Base-by-base conservation (phyloP, 2,797 vertebrate species). In the Sebastes alutus region DNA sequence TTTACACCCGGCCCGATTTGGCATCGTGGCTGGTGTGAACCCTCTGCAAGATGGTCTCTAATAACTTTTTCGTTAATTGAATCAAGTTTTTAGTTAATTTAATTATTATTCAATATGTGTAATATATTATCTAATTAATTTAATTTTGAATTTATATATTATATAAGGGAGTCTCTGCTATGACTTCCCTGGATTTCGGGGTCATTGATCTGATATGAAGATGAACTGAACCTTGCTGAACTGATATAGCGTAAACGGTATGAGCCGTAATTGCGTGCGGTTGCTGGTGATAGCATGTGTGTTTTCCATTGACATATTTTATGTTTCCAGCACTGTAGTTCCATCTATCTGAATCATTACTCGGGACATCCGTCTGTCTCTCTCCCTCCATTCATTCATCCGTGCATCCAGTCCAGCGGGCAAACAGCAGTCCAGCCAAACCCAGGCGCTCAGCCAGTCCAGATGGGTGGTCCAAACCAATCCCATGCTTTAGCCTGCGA, bases 391-490 rank as follows among this genome's bases (percentile, higher is more conserved):
- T 63, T 84, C 75, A 88, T 62, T 80, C 84, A 87, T 89, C 81
- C 80, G 66, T 80, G 67, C 56, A 79, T 65, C 54, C 80, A 69
- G 75, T 85, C 80, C 75, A 66, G 69, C 42, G n/a, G 78, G 72
- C 82, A 74, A 83, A 80, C 69, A 62, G 59, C 42, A 20, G 75
- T 75, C 61, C 68, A 81, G 74, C 76, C 72, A 72, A 82, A 82
- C 46, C 78, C 74, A 78, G 91, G 91, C 89, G 2, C 84, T 62
- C 64, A 65, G 92, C 90, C 92, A 93, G 69, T 84, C 85, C 84
- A 84, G 66, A 87, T 94, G 93, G 92, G 93, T 95, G 94, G 93
- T 93, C 94, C 78, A 78, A 52, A 85, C 76, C 81, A 69, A 86
- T 91, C 78, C 65, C 82, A 79, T 58, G 81, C 75, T 80, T 74